A percentile compares a stretch with the other conserved stretches of the same genome.
These are phyloP conservation scores for Opisthograptis luteolata DNA, from an alignment of 2,888 invertebrate species.

Conservation along the genomic window DNA sequence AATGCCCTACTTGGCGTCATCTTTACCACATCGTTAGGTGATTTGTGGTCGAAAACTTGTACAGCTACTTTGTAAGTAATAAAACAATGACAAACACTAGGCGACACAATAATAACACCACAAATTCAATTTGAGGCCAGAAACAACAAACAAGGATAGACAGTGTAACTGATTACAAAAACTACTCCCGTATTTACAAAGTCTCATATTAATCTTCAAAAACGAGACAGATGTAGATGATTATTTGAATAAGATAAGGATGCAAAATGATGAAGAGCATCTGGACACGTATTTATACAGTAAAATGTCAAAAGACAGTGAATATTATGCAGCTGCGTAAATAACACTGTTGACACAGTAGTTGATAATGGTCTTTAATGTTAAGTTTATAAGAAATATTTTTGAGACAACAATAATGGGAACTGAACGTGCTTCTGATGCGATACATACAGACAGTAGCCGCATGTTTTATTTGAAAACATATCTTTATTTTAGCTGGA, in stretches of 20 bases:
- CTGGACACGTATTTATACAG: constrained; percentile 53
- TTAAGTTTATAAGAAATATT: constrained; percentile 7
- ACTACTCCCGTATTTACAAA: constrained; percentile 23
- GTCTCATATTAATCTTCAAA: constrained; percentile 14
- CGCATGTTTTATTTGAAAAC: constrained; percentile 5
- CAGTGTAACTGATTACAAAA: constrained; percentile 26
- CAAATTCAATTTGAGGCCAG: constrained; percentile 32
- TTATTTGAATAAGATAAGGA: constrained; percentile 46
- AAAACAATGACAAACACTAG: constrained; percentile 18
- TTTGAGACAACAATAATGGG: constrained; percentile 7
- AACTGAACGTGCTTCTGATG: not conserved
- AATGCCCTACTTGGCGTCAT: no score
- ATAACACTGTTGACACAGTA: constrained; percentile 36
- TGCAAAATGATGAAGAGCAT: constrained; percentile 48
- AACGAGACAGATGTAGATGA: constrained; percentile 37
- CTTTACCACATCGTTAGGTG: no score
- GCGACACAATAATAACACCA: constrained; percentile 10
- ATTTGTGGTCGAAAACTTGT: no score
- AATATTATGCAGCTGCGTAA: constrained; percentile 61
- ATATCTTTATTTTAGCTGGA: constrained; percentile 6
- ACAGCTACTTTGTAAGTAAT: no score
- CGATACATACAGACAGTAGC: not conserved
- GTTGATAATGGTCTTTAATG: constrained; percentile 13
- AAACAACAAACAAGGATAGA: constrained; percentile 34
- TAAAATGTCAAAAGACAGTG: constrained; percentile 49